phyloP scores from a whole-genome alignment of 2,888 invertebrate species.

The Coremacera marginata region DNA sequence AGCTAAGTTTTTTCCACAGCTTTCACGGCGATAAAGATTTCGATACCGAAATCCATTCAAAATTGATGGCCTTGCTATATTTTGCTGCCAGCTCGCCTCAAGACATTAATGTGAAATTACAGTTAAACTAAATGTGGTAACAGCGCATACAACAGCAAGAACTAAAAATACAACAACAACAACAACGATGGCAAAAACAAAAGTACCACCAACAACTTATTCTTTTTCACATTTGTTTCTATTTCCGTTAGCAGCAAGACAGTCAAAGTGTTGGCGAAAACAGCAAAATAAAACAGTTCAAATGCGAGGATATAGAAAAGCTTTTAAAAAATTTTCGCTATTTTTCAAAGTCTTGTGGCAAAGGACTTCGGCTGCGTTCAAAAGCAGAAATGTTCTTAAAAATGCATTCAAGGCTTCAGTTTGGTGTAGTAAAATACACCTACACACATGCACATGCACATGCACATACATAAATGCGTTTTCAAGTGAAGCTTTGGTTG shows the following conservation, averaged over 20 bases:
- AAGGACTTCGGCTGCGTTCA: not conserved
- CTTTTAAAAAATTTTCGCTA: conserved; percentile 25
- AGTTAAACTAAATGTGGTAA: conserved; percentile 29
- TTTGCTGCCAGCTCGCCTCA: conserved; percentile 3
- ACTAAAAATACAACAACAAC: not conserved
- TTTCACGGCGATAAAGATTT: conserved; percentile 31
- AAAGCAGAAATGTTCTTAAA: not conserved
- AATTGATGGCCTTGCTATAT: conserved; percentile 43
- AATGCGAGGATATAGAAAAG: not conserved
- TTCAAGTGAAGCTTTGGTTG: not conserved
- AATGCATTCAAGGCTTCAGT: conserved; percentile 17
- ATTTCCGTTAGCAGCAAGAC: conserved; percentile 16
- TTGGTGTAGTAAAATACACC: not conserved
- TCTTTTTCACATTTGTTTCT: conserved; percentile 24
- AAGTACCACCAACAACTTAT: not conserved
- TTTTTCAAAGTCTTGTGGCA: conserved; percentile 37
- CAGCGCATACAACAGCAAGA: conserved; percentile 19
- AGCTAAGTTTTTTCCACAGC: not conserved
- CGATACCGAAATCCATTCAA: conserved; percentile 23
- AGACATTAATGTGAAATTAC: conserved; percentile 36
- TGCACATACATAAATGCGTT: not conserved
- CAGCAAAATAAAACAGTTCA: not conserved
- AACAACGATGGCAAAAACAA: not conserved
- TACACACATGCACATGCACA: conserved; percentile 4
- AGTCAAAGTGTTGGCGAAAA: conserved; percentile 1